A percentile compares a stretch with the other conserved stretches of the same genome.
Conservation (phyloP, 2,888 invertebrate genomes). For the Lymantria monacha region DNA sequence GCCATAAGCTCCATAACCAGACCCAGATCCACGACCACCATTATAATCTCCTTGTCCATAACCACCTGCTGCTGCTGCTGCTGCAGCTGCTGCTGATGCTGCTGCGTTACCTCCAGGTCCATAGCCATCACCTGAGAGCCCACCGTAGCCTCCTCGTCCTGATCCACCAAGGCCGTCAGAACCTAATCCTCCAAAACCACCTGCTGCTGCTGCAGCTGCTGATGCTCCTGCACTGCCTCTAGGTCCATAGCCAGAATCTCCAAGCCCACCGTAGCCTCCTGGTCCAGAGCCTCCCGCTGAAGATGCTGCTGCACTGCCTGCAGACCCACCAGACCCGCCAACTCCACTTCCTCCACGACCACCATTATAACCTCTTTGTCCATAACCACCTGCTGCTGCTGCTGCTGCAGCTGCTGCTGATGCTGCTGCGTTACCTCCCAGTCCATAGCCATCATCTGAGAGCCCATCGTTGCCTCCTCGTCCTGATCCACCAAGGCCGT, state of each 20-base stretch:
- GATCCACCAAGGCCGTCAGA: neutral
- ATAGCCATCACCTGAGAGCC: neutral
- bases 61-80: neutral
- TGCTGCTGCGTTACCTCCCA: neutral
- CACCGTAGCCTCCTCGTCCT: slow-evolving; percentile 4
- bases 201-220: slow-evolving; percentile 3
- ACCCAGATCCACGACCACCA: neutral
- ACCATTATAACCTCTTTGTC: neutral
- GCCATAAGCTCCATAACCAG: neutral
- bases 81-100: neutral
- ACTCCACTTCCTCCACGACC: neutral
- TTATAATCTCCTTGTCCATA: neutral
- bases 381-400: neutral
- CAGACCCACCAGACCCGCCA: slow-evolving; percentile 1
- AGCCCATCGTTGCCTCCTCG: too few species aligned
- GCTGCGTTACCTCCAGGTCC: neutral
- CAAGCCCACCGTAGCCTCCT: neutral
- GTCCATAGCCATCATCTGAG: too few species aligned
- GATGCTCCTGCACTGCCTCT: neutral
- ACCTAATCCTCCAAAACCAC: neutral
- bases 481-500: too few species aligned
- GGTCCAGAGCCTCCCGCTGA: neutral
- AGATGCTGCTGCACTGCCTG: neutral
- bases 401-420: neutral
- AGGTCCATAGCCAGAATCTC: too few species aligned